Percentiles rank a stretch among this genome's conserved stretches.
Conservation (phyloP, 2,113 vertebrate genomes). For the Mohoua ochrocephala region DNA sequence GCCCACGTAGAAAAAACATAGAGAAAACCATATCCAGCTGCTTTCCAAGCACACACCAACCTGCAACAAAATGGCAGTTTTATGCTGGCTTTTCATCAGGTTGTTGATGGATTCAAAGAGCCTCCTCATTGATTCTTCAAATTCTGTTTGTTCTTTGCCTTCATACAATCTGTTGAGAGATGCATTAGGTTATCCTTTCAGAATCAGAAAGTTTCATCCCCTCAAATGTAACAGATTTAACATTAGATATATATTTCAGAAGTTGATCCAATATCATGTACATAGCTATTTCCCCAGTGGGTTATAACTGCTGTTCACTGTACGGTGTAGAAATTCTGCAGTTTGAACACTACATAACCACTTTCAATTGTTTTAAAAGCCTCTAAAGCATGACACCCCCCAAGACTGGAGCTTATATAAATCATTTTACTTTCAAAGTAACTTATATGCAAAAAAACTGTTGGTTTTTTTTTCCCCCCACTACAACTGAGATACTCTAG, state of each 20-base stretch:
- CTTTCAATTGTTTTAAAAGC: not conserved
- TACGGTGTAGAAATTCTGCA: not conserved
- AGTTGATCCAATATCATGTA: not conserved
- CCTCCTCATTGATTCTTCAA: slow-evolving; percentile 90
- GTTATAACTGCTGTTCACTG: not conserved
- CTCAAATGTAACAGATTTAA: not conserved
- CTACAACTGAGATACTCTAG: not conserved
- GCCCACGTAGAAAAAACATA: not conserved
- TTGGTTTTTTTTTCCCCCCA: too few relatives aligned
- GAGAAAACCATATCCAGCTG: not conserved
- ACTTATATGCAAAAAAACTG: not conserved
- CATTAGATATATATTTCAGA: not conserved
- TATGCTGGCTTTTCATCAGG: slow-evolving; percentile 88
- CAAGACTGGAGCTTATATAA: not conserved
- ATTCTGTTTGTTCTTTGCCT: slow-evolving; percentile 92
- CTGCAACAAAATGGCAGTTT: slow-evolving; percentile 87
- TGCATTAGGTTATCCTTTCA: not conserved
- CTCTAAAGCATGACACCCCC: not conserved
- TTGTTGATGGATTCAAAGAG: slow-evolving; percentile 98
- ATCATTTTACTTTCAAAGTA: not conserved
- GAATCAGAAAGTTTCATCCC: not conserved
- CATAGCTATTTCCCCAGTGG: not conserved
- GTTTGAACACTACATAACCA: not conserved
- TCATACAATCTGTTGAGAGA: slow-evolving; percentile 85
- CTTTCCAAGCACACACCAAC: slow-evolving; percentile 66